These are phyloP conservation scores for Peromyscus californicus DNA, from an alignment of 2,113 vertebrate genomes.

Conservation along the genomic window DNA sequence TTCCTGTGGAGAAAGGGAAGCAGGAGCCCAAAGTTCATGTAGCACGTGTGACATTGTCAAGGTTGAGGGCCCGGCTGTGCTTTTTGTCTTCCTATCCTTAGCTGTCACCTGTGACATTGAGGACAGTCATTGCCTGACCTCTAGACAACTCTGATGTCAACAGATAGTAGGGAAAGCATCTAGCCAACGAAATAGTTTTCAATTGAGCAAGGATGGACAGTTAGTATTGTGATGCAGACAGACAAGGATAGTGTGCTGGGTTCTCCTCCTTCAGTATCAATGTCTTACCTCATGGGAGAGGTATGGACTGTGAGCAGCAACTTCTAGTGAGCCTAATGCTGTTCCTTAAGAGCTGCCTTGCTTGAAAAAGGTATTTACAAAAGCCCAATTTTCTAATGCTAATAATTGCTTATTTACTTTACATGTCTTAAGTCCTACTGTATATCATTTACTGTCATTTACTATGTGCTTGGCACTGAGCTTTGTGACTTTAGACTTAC, in stretches of 20 bases:
- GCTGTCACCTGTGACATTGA: neutral
- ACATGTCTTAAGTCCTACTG: neutral
- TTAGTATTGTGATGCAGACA: neutral
- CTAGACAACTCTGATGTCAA: neutral
- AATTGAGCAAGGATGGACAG: neutral
- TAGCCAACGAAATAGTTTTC: neutral
- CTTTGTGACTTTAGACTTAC: too few relatives aligned
- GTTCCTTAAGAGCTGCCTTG: neutral
- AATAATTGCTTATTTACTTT: neutral
- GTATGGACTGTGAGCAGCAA: neutral
- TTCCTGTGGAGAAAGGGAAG: conserved; percentile 12
- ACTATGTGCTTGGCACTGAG: neutral
- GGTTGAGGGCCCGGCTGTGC: neutral
- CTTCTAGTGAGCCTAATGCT: neutral
- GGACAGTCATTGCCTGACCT: neutral
- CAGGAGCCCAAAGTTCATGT: neutral
- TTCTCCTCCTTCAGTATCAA: neutral
- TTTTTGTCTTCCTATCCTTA: neutral
- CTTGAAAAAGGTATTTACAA: neutral
- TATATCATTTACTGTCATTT: neutral
- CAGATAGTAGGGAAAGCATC: neutral
- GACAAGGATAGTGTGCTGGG: neutral
- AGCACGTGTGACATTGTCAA: neutral
- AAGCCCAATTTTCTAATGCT: neutral
- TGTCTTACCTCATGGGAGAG: neutral